These are phyloP conservation scores for Drosophila tristis DNA, from an alignment of 1,140 invertebrate genomes.

Conservation along the genomic window DNA sequence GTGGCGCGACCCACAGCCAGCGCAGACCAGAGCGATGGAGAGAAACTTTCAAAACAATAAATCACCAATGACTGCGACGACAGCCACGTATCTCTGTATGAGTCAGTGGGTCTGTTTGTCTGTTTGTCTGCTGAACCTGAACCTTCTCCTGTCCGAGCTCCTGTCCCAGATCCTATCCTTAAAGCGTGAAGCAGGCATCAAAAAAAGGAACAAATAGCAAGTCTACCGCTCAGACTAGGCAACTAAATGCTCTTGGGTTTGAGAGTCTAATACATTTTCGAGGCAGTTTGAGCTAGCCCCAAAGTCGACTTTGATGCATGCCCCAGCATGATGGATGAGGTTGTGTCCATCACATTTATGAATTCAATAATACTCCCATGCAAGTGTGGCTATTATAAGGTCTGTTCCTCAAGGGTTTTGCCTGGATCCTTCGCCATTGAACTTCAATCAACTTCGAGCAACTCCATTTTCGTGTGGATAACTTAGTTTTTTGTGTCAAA, in stretches of 20 bases:
- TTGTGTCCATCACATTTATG: constrained; percentile 21
- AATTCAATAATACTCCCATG: constrained; percentile 8
- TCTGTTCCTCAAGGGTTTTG: not conserved
- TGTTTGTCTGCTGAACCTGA: constrained; percentile 47
- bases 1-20: constrained; percentile 11
- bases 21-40: constrained; percentile 8
- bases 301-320: constrained; percentile 27
- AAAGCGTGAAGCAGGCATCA: constrained; percentile 5
- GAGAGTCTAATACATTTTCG: constrained; percentile 7
- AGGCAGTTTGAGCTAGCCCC: constrained; percentile 2
- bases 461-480: not conserved
- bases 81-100: constrained; percentile 34
- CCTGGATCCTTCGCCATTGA: not conserved
- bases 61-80: constrained; percentile 68
- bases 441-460: constrained; percentile 11
- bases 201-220: constrained; percentile 21
- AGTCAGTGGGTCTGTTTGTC: constrained; percentile 5
- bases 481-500: too few relatives aligned
- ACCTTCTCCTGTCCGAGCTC: constrained; percentile 10
- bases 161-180: constrained; percentile 18
- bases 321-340: constrained; percentile 42
- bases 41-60: constrained; percentile 71
- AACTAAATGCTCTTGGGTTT: constrained; percentile 29
- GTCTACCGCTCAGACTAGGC: constrained; percentile 29
- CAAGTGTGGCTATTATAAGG: constrained; percentile 20